Evolutionary conservation across 2,888 invertebrate species (phyloP).

Genomic region (Stenotaenia linearis): DNA sequence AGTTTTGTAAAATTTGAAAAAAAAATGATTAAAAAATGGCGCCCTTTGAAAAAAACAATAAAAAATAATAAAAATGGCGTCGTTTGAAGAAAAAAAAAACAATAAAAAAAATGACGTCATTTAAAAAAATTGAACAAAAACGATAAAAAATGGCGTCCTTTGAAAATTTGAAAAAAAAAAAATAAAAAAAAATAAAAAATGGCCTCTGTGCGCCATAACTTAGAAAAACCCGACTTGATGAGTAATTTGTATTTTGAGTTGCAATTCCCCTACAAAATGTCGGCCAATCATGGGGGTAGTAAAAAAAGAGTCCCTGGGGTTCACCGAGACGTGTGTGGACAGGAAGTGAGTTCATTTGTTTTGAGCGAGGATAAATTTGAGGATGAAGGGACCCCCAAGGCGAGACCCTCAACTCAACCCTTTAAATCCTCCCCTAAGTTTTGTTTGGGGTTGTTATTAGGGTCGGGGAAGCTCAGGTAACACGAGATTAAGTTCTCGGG

Average conservation of each 20-base stretch:
- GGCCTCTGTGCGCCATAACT: too few species aligned
- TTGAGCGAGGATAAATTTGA: not conserved
- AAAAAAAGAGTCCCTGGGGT: not conserved
- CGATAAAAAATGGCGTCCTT: too few species aligned
- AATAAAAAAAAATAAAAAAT: too few species aligned
- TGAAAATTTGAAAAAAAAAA: too few species aligned
- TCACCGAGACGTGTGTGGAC: not conserved
- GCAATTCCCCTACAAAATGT: not conserved
- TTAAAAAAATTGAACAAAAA: too few species aligned
- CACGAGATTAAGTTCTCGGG: not conserved
- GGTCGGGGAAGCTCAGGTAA: not conserved
- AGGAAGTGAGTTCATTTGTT: constrained; percentile 4
- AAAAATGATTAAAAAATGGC: too few species aligned
- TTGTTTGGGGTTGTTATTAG: not conserved
- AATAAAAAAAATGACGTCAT: too few species aligned
- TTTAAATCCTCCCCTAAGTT: not conserved
- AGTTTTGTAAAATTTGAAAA: too few species aligned
- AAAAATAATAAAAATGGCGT: too few species aligned
- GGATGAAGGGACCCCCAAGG: not conserved
- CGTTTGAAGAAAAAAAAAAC: too few species aligned
- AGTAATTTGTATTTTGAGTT: not conserved
- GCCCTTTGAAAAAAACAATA: too few species aligned
- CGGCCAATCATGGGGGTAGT: not conserved
- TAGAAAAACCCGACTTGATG: too few species aligned
- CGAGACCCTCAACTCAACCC: not conserved